A percentile compares a stretch with the other conserved stretches of the same genome.
These are phyloP conservation scores for Nipponacmea schrenckii DNA, from an alignment of 2,888 invertebrate species.

Conservation along the genomic window DNA sequence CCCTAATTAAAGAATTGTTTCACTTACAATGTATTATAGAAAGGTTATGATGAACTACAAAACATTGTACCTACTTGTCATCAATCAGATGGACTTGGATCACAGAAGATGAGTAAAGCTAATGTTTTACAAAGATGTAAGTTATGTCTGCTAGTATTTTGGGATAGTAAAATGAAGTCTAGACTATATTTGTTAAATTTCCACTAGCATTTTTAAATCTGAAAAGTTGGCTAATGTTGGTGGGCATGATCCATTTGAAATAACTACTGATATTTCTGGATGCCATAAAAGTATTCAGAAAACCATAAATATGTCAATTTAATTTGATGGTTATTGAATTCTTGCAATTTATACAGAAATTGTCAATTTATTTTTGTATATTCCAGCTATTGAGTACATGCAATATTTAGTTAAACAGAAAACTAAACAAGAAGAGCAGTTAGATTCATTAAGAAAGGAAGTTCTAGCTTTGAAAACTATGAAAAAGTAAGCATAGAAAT, in stretches of 20 bases:
- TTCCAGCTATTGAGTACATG: slow-evolving; percentile 70
- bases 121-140: slow-evolving; percentile 88
- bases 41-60: slow-evolving; percentile 93
- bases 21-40: slow-evolving; percentile 65
- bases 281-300: too few species aligned
- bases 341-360: too few species aligned
- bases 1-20: too few species aligned
- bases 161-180: too few species aligned
- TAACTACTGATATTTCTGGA: too few species aligned
- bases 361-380: neutral
- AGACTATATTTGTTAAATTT: too few species aligned
- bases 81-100: slow-evolving; percentile 81
- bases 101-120: slow-evolving; percentile 95
- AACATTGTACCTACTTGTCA: slow-evolving; percentile 93
- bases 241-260: too few species aligned
- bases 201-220: too few species aligned
- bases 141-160: slow-evolving; percentile 26
- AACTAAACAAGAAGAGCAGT: slow-evolving; percentile 93
- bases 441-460: slow-evolving; percentile 70
- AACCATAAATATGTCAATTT: too few species aligned
- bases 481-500: slow-evolving; percentile 73
- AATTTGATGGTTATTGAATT: too few species aligned
- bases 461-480: slow-evolving; percentile 85
- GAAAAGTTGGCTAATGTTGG: too few species aligned
- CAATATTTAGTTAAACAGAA: slow-evolving; percentile 91